Base-by-base conservation (phyloP, 2,113 vertebrate genomes). In the Ammospiza nelsoni region DNA sequence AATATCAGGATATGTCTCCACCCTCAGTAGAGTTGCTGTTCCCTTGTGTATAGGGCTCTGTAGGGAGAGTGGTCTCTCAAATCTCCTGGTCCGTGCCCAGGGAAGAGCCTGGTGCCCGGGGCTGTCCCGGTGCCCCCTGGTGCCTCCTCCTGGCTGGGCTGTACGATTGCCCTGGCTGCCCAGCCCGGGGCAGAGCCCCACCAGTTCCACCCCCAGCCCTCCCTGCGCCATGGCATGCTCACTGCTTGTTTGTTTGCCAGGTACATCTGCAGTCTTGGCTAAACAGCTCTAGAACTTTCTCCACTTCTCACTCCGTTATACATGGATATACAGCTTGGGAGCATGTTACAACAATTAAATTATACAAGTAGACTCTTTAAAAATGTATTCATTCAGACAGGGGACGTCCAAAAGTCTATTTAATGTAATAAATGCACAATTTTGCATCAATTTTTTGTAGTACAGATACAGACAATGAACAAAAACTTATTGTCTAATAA, bases 161-260 rank as follows among this genome's bases (percentile, higher is more conserved):
- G 6, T 19, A 35, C 35, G 41, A 35, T 15, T 8, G 43, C 22
- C 6, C 31, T 25, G 76, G 9, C 18, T 31, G 52, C 46, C 39
- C 10, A 8, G 33, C 15, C 24, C 0, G 2, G 6, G 23, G 33
- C 44, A 63, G 35, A 84, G 4, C 10, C 16, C 19, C 28, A 37
- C 6, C 57, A 43, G 33, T 46, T 1, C 23, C 37, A 22, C 3
- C 17, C 17, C 8, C 21, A 21, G 7, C 31, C 51, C 46, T 74
- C 68, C 29, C n/a, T 83, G 57, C 19, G 15, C 46, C 37, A 1
- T 35, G 48, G 21, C 23, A 12, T 12, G 4, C 22, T 33, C 4
- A 4, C 51, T 80, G 63, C 18, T 79, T 87, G 15, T 68, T 71
- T 46, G 6, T 72, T 84, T 63, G 23, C 29, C 28, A 15, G 73